A percentile compares a stretch with the other conserved stretches of the same genome.
phyloP scores from a whole-genome alignment of 2,797 vertebrate species.

The Scomberomorus guttatus region DNA sequence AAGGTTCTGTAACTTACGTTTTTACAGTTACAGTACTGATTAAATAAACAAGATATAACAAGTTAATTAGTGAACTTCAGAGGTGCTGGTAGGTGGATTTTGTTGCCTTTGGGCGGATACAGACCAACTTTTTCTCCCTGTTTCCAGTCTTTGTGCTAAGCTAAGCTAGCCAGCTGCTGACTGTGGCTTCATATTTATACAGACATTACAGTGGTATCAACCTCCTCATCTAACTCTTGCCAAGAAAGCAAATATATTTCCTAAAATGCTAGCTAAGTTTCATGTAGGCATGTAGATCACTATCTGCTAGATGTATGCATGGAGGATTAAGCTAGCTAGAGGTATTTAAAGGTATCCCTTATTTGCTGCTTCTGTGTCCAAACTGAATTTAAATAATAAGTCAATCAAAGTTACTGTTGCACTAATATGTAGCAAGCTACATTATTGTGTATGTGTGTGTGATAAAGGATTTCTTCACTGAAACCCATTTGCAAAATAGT shows the following conservation, averaged over 20 bases:
- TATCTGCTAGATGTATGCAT: neutral
- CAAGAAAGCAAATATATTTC: neutral
- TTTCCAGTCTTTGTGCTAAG: no score
- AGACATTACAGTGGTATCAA: neutral
- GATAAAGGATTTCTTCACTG: constrained; percentile 12
- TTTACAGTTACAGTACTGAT: no score
- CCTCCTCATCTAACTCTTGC: neutral
- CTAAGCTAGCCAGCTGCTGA: no score
- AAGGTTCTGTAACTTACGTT: no score
- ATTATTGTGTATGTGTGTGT: neutral
- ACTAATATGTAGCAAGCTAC: neutral
- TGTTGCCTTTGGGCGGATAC: no score
- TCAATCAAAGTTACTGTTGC: neutral
- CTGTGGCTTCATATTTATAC: neutral
- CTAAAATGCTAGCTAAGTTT: neutral
- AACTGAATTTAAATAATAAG: neutral
- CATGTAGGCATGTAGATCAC: no score
- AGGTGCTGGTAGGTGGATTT: no score
- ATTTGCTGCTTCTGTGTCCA: neutral
- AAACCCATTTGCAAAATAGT: constrained; percentile 5
- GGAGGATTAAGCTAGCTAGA: neutral
- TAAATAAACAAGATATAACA: no score
- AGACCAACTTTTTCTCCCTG: no score
- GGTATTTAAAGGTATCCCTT: neutral
- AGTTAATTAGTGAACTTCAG: no score